Percentiles rank a stretch among this genome's conserved stretches.
These are phyloP conservation scores for Poeciliopsis retropinna DNA, from an alignment of 2,113 vertebrate genomes.

Conservation along the genomic window DNA sequence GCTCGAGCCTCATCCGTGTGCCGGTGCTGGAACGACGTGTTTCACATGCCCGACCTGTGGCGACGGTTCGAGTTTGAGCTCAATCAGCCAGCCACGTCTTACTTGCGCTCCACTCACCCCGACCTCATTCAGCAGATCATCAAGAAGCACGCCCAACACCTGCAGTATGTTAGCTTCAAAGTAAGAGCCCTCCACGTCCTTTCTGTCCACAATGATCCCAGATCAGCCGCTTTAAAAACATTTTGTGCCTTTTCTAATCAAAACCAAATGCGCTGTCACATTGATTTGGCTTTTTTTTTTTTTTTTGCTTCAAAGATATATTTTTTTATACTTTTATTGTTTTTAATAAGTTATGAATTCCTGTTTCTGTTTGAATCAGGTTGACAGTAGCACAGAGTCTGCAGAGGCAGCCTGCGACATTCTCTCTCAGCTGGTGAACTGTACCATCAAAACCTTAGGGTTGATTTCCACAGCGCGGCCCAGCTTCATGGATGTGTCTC, in stretches of 20 bases:
- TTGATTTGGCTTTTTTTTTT: conserved; percentile 15
- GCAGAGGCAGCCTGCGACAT: conserved; percentile 91
- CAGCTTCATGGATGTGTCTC: conserved; percentile 91
- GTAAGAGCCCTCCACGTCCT: conserved; percentile 62
- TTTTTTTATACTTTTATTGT: conserved; percentile 12
- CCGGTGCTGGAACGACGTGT: conserved; percentile 88
- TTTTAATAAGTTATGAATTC: conserved; percentile 36
- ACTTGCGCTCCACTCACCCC: conserved; percentile 89
- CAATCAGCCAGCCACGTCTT: conserved; percentile 89
- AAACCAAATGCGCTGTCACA: conserved; percentile 48
- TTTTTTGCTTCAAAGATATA: conserved; percentile 13
- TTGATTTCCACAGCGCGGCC: conserved; percentile 91
- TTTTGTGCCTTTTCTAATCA: conserved; percentile 28
- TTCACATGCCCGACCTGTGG: conserved; percentile 92
- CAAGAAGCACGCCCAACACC: conserved; percentile 87
- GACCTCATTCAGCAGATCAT: conserved; percentile 94
- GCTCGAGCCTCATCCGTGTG: conserved; percentile 88
- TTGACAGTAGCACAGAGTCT: conserved; percentile 90
- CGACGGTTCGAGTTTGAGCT: conserved; percentile 93
- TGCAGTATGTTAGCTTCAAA: conserved; percentile 92
- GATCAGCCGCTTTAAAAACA: conserved; percentile 31
- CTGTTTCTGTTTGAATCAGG: conserved; percentile 71
- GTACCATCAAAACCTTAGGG: conserved; percentile 88
- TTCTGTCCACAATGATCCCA: no score
- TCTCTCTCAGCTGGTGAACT: conserved; percentile 92